phyloP scores from a whole-genome alignment of 2,797 vertebrate species.

The Pampus argenteus region DNA sequence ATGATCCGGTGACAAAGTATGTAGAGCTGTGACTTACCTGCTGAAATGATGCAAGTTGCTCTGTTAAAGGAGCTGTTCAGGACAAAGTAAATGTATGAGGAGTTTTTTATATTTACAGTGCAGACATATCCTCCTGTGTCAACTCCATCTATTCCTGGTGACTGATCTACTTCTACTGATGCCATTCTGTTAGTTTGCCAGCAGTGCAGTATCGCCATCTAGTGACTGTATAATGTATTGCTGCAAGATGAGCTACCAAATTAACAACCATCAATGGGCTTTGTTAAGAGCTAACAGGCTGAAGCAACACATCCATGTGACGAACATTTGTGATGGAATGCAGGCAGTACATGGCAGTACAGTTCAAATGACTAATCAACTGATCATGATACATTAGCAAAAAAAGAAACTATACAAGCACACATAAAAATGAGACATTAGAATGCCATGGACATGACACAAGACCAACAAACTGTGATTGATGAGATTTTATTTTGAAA shows the following conservation, averaged over 20 bases:
- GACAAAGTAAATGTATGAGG: conserved; percentile 8
- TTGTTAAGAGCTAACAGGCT: not conserved
- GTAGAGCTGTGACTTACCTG: too few relatives aligned
- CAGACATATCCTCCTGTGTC: not conserved
- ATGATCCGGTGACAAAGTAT: too few relatives aligned
- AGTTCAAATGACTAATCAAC: conserved; percentile 38
- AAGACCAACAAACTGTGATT: conserved; percentile 77
- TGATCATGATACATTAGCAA: conserved; percentile 40
- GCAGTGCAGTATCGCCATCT: conserved; percentile 40
- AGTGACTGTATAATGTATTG: conserved; percentile 12
- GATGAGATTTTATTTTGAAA: conserved; percentile 84
- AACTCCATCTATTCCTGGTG: not conserved
- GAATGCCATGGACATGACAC: conserved; percentile 72
- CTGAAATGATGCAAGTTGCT: conserved; percentile 23
- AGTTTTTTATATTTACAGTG: conserved; percentile 3
- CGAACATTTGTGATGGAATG: conserved; percentile 49
- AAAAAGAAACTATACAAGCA: conserved; percentile 48
- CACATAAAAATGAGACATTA: conserved; percentile 62
- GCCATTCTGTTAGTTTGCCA: not conserved
- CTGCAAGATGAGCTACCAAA: not conserved
- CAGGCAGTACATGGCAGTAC: conserved; percentile 20
- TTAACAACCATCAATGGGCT: not conserved
- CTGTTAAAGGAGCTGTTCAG: conserved; percentile 28
- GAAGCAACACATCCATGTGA: conserved; percentile 24
- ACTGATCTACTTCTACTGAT: not conserved